Base-by-base conservation (phyloP, 2,113 vertebrate species). In the Pseudolaguvia tuberculata region DNA sequence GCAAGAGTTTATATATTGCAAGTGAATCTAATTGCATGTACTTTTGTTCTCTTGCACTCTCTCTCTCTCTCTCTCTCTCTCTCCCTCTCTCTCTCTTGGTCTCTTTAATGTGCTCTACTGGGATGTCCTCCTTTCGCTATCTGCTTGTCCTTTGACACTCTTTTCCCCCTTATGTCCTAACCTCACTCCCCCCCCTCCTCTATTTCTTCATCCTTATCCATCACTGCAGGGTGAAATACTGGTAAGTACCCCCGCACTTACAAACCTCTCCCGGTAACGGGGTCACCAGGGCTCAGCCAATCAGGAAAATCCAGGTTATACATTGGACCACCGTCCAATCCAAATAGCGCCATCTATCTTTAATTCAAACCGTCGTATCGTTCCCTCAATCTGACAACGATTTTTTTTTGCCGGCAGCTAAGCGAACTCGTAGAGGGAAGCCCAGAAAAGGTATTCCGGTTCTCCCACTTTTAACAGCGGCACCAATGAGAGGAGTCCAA, bases 1-100 rank as follows among this genome's bases (percentile, higher is more conserved):
- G 85, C 63, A 50, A 80, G 80, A 85, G 86, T 86, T 87, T 90
- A 78, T 78, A 58, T 79, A 92, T 86, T 80, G 88, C 86, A 88
- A 87, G 82, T 89, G 89, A 90, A 90, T 88, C 88, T 96, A 97
- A 96, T 94, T 88, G 96, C 96, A 98, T 95, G 95, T 97, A 88
- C 93, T 90, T 91, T 87, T 87, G 80, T 89, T 89, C 87, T 92
- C 82, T 92, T 45, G 86, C 81, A 80, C 82, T 76, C 84, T 73
- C 56, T 83, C 83, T 74, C 69, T 80, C 75, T 79, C 82, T 73
- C 79, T 79, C 72, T 82, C 79, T 85, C 86, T 86, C 77, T 87
- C 59, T 42, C 10, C 11, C 67, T 39, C 42, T 56, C 11, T 75
- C 35, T 66, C 57, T 1, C 69, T 66, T n/a, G n/a, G n/a, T n/a